phyloP scores from a whole-genome alignment of 2,113 vertebrate species.

The Rattus rattus region DNA sequence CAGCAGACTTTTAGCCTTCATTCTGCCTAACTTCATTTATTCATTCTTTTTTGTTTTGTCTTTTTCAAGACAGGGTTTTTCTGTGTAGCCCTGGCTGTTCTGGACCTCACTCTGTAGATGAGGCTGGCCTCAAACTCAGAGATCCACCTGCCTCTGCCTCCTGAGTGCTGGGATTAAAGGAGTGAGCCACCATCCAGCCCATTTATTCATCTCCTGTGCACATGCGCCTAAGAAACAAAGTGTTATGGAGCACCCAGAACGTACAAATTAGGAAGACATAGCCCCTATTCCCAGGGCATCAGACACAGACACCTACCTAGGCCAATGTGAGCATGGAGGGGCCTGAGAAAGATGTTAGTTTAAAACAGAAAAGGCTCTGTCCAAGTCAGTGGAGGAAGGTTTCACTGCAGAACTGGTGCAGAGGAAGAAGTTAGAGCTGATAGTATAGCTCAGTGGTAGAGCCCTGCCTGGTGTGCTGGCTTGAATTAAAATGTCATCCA shows the following conservation, averaged over 20 bases:
- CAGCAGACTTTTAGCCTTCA: background rate
- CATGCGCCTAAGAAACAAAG: background rate
- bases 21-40: background rate
- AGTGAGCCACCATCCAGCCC: background rate
- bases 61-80: too few species aligned
- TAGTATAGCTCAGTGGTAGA: background rate
- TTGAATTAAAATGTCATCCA: background rate
- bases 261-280: background rate
- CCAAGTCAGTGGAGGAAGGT: background rate
- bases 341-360: background rate
- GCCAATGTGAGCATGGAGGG: background rate
- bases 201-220: background rate
- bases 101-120: too few species aligned
- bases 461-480: background rate
- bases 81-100: too few species aligned
- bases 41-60: background rate
- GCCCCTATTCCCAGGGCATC: background rate
- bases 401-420: background rate
- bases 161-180: too few species aligned
- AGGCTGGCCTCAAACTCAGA: too few species aligned
- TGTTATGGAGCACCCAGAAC: slow-evolving; percentile 2
- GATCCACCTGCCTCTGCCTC: too few species aligned
- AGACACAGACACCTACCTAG: background rate
- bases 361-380: background rate
- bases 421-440: background rate